Conservation (phyloP, 2,888 invertebrate species). For the Aleiodes alternator region DNA sequence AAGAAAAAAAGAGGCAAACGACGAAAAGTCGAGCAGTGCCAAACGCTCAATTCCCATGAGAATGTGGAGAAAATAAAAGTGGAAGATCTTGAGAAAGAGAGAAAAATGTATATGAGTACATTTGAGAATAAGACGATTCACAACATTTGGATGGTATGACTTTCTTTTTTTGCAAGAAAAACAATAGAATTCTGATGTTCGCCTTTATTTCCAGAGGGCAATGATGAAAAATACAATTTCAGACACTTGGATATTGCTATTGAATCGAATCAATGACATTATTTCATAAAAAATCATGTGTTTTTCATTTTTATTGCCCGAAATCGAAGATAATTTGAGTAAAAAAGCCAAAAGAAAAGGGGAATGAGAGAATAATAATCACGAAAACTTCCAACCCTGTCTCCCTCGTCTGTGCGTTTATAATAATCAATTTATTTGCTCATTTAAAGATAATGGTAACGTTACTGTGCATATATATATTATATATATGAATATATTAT, state of each 20-base stretch:
- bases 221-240: slow-evolving; percentile 51
- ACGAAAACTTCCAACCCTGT: slow-evolving; percentile 40
- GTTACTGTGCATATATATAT: slow-evolving; percentile 68
- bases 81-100: slow-evolving; percentile 1
- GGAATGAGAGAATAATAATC: slow-evolving; percentile 19
- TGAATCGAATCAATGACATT: slow-evolving; percentile 3
- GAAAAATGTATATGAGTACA: slow-evolving; percentile 15
- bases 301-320: no score
- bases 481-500: slow-evolving; percentile 48
- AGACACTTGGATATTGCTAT: slow-evolving; percentile 48
- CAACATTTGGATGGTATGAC: slow-evolving; percentile 25
- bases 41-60: slow-evolving; percentile 56
- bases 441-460: slow-evolving; percentile 70
- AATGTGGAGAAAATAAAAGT: slow-evolving; percentile 9
- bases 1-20: slow-evolving; percentile 43
- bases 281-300: background rate
- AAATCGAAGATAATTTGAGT: no score
- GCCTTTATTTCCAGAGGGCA: slow-evolving; percentile 42
- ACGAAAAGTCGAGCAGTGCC: slow-evolving; percentile 51
- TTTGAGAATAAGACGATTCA: background rate
- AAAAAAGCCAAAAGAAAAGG: slow-evolving; percentile 23
- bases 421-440: slow-evolving; percentile 74
- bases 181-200: no score
- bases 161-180: no score
- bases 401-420: slow-evolving; percentile 56